Base-by-base conservation (phyloP, 2,888 invertebrate genomes). In the Odontocolon sp. region DNA sequence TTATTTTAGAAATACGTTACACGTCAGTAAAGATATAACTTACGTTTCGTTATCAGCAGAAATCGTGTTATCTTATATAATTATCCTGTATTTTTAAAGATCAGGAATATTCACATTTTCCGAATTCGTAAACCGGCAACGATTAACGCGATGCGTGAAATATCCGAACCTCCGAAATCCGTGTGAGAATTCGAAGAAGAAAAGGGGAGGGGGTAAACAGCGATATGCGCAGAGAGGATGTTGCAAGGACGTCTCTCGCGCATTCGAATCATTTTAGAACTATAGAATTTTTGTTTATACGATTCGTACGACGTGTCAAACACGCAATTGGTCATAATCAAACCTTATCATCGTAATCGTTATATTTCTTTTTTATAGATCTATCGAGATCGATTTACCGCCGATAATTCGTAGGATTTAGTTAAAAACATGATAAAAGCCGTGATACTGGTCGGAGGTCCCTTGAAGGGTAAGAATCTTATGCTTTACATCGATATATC, bases 381-480 rank as follows among this genome's bases (percentile, higher is more conserved):
- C n/a, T n/a, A n/a, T n/a, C n/a, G n/a, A n/a, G n/a, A n/a, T n/a
- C n/a, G n/a, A n/a, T n/a, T n/a, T n/a, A n/a, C n/a, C n/a, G n/a
- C n/a, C n/a, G n/a, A n/a, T n/a, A n/a, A n/a, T n/a, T n/a, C n/a
- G n/a, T n/a, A n/a, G n/a, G n/a, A n/a, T n/a, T n/a, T n/a, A n/a
- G n/a, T n/a, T n/a, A 54, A 31, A 40, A 87, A 82, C 45, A 95
- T 95, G 94, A 90, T 96, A 78, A 96, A 96, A 91, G 97, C 97
- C 61, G 95, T 98, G 9, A 97, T 98, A 89, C 92, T 98, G 80
- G 96, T 98, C 81, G 98, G 98, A 18, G 98, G 98, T 3, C 97
- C 98, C 0, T 96, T 97, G 90, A 98, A 98, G 94, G 98, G 98
- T 97, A 91, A 83, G 75, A 75, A 36, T 38, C 52, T 38, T 2